Evolutionary conservation across 2,797 vertebrate genomes (phyloP), one percentile per base, ranked within the genome.

Genomic region (Enoplosus armatus): DNA sequence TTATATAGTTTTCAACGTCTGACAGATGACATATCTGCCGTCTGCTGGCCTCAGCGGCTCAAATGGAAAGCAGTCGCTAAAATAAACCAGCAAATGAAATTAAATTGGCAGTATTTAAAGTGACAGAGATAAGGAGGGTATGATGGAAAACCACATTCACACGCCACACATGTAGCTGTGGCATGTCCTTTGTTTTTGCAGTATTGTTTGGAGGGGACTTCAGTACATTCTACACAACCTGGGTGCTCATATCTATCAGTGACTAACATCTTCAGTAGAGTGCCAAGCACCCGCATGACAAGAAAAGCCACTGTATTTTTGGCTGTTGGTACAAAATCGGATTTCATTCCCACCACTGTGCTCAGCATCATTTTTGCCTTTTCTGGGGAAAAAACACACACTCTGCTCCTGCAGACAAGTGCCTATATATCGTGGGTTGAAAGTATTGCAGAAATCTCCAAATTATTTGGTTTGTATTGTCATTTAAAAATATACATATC

Each of bases 271-370:
- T 69, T 79, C 66, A 72, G 51, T 12, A 43, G 51, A 77, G 58
- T 61, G 80, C 81, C 77, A 79, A 77, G 62, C 72, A 83, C 76
- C 84, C 72, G 84, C 79, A 82, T 79, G 70, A 75, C 77, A 81
- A 72, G 78, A 81, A 76, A 79, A 79, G 54, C 33, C 66, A 74
- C 62, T 79, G 56, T 73, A 84, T 83, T 85, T 87, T 62, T 79
- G 75, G 58, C 58, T 83, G 43, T 75, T 64, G 55, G 64, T 63
- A 69, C 39, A 77, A 80, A 80, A 69, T 85, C 54, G 15, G 78
- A 81, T 74, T 81, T 75, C 50, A 53, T 50, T 77, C 64, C 78
- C 69, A 82, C 76, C n/a, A 68, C 22, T 77, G 68, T 50, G 20
- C 56, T 90, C 79, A 51, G 79, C 72, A 72, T 80, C 59, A 78